Evolutionary conservation across 2,113 vertebrate species (phyloP).

Genomic region (Gavia stellata): DNA sequence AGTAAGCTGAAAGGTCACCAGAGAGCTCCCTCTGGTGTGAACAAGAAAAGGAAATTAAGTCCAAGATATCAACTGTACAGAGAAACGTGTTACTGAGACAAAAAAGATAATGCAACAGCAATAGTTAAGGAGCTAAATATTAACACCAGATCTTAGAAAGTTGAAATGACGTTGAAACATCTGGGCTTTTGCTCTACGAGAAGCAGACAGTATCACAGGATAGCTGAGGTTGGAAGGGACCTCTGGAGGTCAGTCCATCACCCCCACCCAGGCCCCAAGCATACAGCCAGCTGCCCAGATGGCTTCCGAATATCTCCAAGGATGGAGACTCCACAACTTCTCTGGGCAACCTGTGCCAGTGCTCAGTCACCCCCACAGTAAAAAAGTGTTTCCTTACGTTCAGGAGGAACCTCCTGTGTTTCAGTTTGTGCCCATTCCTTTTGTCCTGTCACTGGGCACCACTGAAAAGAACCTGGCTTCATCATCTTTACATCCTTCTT

Average conservation of each 20-base stretch:
- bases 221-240: not conserved
- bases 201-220: not conserved
- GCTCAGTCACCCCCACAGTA: not conserved
- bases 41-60: not conserved
- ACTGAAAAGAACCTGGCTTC: not conserved
- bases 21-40: not conserved
- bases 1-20: not conserved
- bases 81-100: not conserved
- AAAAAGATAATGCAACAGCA: not conserved
- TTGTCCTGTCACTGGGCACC: not conserved
- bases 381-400: not conserved
- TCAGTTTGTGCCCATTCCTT: not conserved
- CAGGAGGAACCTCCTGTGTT: not conserved
- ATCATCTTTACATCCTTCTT: not conserved
- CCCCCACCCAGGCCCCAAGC: rapidly evolving
- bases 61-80: not conserved
- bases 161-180: not conserved
- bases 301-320: not conserved
- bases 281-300: not conserved
- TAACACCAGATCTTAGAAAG: not conserved
- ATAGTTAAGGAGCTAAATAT: not conserved
- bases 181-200: not conserved
- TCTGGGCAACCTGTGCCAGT: not conserved
- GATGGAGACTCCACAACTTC: not conserved
- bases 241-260: not conserved